Base-by-base conservation (phyloP, 2,888 invertebrate genomes). In the Rhamphomyia laevipes region DNA sequence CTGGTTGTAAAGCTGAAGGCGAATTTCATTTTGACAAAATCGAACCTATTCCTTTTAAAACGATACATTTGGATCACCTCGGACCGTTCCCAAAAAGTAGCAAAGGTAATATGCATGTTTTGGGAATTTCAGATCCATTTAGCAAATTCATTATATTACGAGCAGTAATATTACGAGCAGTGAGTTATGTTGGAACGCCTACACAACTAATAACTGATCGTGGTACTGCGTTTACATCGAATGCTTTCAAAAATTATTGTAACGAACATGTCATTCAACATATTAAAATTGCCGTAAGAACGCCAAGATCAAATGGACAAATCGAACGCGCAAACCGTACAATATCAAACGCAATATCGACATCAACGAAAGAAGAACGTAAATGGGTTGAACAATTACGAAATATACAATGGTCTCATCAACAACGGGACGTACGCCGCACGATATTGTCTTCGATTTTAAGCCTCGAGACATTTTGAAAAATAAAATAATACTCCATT, bases 181-280 rank as follows among this genome's bases (percentile, higher is more conserved):
- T 21, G 5, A 21, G 21, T 21, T 21, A 21, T 21, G 21, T 21
- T 21, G 21, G 21, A 21, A 21, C 21, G 21, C 21, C 21, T 21
- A 21, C 21, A 21, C 3, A 5, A 21, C 3, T 21, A 21, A 5
- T 21, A 21, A 3, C 55, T 5, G 59, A 63, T 48, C 46, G 59
- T 47, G 61, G 60, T 13, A 56, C 60, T 3, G 59, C 59, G 2
- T 62, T 56, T 46, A 59, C 57, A 1, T 56, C 59, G 0, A 54
- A 55, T 7, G 21, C 17, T 11, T 61, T 62, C 33, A 55, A 56
- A 46, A 23, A 44, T 3, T 60, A 57, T 46, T 58, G 55, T 45
- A 33, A 50, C 3, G 48, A 47, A 7, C 47, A 56, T 30, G 48
- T 51, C 2, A 59, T 61, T 7, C 50, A 55, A 35, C 59, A 61